Evolutionary conservation across 2,797 vertebrate species (phyloP), one percentile per base, ranked within the genome.

Genomic region (Cirrhinus molitorella): DNA sequence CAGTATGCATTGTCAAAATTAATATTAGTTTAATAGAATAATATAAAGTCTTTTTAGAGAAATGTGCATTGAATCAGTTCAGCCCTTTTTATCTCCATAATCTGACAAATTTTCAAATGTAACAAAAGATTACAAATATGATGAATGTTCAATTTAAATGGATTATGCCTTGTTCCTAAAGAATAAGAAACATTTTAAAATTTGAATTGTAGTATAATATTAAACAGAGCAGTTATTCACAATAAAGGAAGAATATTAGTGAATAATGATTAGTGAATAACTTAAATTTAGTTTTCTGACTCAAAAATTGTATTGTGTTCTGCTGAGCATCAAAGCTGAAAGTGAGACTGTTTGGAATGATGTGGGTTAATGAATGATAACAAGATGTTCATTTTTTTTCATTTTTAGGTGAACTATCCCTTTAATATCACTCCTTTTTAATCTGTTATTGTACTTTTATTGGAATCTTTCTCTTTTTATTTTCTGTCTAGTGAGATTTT

Each of bases 401-500:
- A 47, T 63, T 81, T 72, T 61, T 72, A 34, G 43, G 68, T 72
- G 43, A 81, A 37, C 11, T 49, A 34, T 81, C 40, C 19, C 67
- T 81, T 81, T 71, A 88, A 57, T 80, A 21, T 82, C 23, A 28
- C 19, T 65, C 40, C 14, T n/a, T 71, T 40, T 61, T 80, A 70
- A 74, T 47, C 17, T 21, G 83, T 37, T 53, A 53, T 0, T 59
- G 85, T 61, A 72, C 80, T 89, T n/a, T 81, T 85, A 83, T 73
- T 73, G 34, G 79, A 87, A 68, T 61, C 67, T 65, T 68, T 55
- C 86, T 84, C 40, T 79, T 75, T 61, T 83, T 66, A n/a, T 87
- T 85, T 86, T 89, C 85, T 88, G 88, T 80, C 63, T 79, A n/a
- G 37, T 88, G 59, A 88, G 81, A 40, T 40, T 80, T 76, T 37